A percentile compares a stretch with the other conserved stretches of the same genome.
These are phyloP conservation scores for Pollenia labialis DNA, from an alignment of 2,888 invertebrate genomes.

Conservation along the genomic window DNA sequence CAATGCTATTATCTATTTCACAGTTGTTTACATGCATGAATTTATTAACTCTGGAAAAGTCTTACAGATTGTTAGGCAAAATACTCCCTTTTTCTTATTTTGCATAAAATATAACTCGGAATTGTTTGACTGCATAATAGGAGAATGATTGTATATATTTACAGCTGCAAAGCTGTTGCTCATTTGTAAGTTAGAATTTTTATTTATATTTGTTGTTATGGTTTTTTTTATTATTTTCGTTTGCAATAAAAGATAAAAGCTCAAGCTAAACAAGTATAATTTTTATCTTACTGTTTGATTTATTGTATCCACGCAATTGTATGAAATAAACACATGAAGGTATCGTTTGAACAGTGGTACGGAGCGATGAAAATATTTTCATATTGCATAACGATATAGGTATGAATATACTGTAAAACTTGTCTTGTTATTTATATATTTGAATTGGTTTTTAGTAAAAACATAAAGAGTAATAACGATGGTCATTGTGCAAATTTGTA, in stretches of 20 bases:
- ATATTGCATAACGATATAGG: not conserved
- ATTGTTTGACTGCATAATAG: slow-evolving; percentile 5
- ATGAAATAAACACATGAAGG: slow-evolving; percentile 8
- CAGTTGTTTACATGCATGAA: not conserved
- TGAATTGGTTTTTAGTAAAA: no score
- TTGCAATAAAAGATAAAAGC: slow-evolving; percentile 45
- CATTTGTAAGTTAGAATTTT: slow-evolving; percentile 53
- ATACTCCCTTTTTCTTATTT: slow-evolving; percentile 2
- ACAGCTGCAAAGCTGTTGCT: slow-evolving; percentile 52
- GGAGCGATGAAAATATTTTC: not conserved
- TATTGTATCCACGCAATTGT: slow-evolving; percentile 56
- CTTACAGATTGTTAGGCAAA: slow-evolving; percentile 42
- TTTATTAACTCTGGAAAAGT: slow-evolving; percentile 12
- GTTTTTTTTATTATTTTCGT: slow-evolving; percentile 12
- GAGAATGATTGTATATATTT: not conserved
- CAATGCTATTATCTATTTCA: not conserved
- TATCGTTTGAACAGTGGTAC: slow-evolving; percentile 28
- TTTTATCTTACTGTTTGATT: slow-evolving; percentile 68
- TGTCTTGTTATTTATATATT: no score
- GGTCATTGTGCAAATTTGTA: no score
- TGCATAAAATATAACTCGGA: slow-evolving; percentile 29
- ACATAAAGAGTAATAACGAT: no score
- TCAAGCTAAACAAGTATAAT: slow-evolving; percentile 49
- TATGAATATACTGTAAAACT: no score
- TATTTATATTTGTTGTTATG: slow-evolving; percentile 9